These are phyloP conservation scores for Craniophora ligustri DNA, from an alignment of 2,888 invertebrate species.

Conservation along the genomic window DNA sequence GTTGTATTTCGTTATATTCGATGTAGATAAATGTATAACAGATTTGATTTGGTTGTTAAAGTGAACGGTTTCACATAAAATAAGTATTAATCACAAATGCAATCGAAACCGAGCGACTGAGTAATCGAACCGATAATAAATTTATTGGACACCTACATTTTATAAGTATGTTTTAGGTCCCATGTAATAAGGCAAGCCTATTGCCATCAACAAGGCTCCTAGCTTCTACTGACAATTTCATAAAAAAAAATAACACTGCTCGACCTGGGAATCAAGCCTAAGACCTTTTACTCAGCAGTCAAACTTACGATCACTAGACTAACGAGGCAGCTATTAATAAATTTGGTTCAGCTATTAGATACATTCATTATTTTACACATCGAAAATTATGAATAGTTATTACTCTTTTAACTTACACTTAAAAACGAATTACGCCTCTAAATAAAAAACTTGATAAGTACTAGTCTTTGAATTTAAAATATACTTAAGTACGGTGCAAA, in stretches of 20 bases:
- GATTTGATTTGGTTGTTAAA: slow-evolving; percentile 24
- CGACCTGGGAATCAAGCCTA: no score
- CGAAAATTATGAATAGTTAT: slow-evolving; percentile 26
- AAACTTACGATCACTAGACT: neutral
- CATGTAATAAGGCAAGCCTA: no score
- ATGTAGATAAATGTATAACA: slow-evolving; percentile 29
- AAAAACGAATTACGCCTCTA: slow-evolving; percentile 6
- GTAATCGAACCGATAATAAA: slow-evolving; percentile 22
- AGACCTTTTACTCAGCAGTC: no score
- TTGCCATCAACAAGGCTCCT: no score
- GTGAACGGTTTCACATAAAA: slow-evolving; percentile 38
- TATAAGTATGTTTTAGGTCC: no score
- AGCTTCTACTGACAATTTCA: no score
- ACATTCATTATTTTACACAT: slow-evolving; percentile 5
- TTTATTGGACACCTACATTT: neutral
- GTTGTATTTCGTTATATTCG: slow-evolving; percentile 34
- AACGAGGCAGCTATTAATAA: neutral
- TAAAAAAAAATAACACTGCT: no score
- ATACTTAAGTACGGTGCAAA: slow-evolving; percentile 15
- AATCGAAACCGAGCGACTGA: slow-evolving; percentile 19
- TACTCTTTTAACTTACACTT: slow-evolving; percentile 31
- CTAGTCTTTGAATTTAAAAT: slow-evolving; percentile 12
- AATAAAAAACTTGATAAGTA: slow-evolving; percentile 15
- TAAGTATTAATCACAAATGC: slow-evolving; percentile 32
- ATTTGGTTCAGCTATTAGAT: slow-evolving; percentile 9